Evolutionary conservation across 1,140 invertebrate genomes (phyloP).

Genomic region (Nasonia longicornis): DNA sequence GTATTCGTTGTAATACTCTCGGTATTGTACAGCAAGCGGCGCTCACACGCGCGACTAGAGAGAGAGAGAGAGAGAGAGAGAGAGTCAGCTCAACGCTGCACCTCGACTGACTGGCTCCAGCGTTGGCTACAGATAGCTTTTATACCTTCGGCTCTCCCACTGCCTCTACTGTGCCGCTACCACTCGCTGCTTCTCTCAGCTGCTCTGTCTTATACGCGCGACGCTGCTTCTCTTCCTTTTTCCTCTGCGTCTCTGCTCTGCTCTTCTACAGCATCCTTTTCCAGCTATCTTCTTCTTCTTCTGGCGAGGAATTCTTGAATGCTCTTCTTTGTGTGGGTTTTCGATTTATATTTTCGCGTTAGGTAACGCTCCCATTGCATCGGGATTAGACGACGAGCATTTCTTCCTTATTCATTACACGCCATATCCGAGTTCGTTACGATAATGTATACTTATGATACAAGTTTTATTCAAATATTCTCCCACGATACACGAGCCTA

Average conservation of each 20-base stretch:
- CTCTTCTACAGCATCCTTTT: not conserved
- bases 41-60: conserved; percentile 66
- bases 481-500: no score
- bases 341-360: no score
- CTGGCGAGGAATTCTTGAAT: no score
- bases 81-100: conserved; percentile 55
- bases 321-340: no score
- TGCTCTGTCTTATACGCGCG: not conserved
- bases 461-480: no score
- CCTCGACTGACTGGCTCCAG: conserved; percentile 61
- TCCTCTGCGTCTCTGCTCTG: not conserved
- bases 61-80: conserved; percentile 44
- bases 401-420: no score
- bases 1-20: no score
- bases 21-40: not conserved
- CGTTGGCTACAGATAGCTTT: conserved; percentile 62
- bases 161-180: conserved; percentile 19
- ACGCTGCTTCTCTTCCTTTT: not conserved
- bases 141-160: conserved; percentile 70
- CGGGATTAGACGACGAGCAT: no score
- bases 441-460: no score
- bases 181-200: not conserved
- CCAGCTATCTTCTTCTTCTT: no score
- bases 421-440: no score
- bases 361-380: no score